Base-by-base conservation (phyloP, 1,140 invertebrate species). In the Papilio machaon region DNA sequence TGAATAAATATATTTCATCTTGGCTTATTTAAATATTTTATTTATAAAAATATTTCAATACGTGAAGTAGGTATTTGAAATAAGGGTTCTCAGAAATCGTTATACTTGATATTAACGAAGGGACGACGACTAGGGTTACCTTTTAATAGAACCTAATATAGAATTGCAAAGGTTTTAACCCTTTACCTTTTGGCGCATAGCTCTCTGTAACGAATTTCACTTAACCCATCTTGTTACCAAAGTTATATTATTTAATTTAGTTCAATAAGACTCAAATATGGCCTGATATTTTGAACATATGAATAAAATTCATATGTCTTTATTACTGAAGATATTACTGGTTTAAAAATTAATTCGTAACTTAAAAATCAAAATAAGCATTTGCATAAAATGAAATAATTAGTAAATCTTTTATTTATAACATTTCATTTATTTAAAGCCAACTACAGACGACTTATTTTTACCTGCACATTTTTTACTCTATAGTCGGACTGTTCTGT, bases 91-190 rank as follows among this genome's bases (percentile, higher is more conserved):
- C 64, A 67, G 35, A 75, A 75, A 75, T 19, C 46, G 23, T 35
- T 76, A 52, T 52, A 52, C 46, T 76, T 52, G 23, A 76, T 52
- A 54, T 52, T 52, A 76, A 76, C 74, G 74, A 76, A 76, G 46
- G 74, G 74, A 23, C 46, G 23, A 70, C 47, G 74, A 13, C 47
- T 23, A 52, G 2, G 43, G 74, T 76, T 75, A 73, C 19, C 73
- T 23, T 74, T 30, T 54, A 76, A 52, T 52, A 19, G 73, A 52
- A 47, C 46, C 19, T 76, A 49, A 76, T 76, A 76, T 75, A 47
- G 73, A 75, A 49, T 76, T 76, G 46, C 74, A 76, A 76, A 76
- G 74, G 47, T 23, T 76, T 54, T 35, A 19, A 19, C 19, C 74
- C 11, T 76, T 54, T 54, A 76, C 74, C 74, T 76, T 76, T 54